These are phyloP conservation scores for Stenichneumon culpator DNA, from an alignment of 2,888 invertebrate genomes.

Conservation along the genomic window DNA sequence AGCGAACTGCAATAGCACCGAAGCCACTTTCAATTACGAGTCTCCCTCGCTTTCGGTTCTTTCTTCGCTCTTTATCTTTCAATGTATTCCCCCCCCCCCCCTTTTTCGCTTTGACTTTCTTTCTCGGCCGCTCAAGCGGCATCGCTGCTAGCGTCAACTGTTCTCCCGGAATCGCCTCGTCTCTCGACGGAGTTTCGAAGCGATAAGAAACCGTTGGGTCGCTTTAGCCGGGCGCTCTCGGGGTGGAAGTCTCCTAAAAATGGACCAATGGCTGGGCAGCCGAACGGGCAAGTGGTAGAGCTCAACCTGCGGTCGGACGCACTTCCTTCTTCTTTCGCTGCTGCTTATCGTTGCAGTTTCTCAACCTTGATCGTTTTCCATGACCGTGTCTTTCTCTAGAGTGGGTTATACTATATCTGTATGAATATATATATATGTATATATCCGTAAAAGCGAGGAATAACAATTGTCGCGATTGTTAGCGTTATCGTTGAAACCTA, in stretches of 20 bases:
- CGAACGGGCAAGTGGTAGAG: slow-evolving; percentile 33
- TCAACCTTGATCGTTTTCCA: slow-evolving; percentile 31
- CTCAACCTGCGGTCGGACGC: slow-evolving; percentile 51
- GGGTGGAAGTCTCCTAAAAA: background rate
- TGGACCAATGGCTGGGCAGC: slow-evolving; percentile 4
- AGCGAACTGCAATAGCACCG: slow-evolving; percentile 21
- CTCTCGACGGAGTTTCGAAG: background rate
- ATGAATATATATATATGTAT: too few species aligned
- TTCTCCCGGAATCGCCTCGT: slow-evolving; percentile 4
- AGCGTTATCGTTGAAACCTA: slow-evolving; percentile 69
- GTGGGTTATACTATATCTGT: background rate
- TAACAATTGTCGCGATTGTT: slow-evolving; percentile 68
- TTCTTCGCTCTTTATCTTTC: slow-evolving; percentile 11
- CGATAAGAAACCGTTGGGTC: slow-evolving; percentile 41
- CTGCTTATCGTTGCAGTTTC: background rate
- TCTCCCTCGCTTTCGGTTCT: slow-evolving; percentile 13
- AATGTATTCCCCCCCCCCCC: background rate
- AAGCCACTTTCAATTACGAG: slow-evolving; percentile 45
- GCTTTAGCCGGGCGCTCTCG: background rate
- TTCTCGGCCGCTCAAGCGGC: background rate
- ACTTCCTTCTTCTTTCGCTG: slow-evolving; percentile 23
- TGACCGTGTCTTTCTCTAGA: slow-evolving; percentile 11
- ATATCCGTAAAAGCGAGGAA: slow-evolving; percentile 30
- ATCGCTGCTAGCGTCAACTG: background rate
- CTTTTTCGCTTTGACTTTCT: background rate